These are phyloP conservation scores for Ridgeia piscesae DNA, from an alignment of 1,140 invertebrate genomes.

Conservation along the genomic window DNA sequence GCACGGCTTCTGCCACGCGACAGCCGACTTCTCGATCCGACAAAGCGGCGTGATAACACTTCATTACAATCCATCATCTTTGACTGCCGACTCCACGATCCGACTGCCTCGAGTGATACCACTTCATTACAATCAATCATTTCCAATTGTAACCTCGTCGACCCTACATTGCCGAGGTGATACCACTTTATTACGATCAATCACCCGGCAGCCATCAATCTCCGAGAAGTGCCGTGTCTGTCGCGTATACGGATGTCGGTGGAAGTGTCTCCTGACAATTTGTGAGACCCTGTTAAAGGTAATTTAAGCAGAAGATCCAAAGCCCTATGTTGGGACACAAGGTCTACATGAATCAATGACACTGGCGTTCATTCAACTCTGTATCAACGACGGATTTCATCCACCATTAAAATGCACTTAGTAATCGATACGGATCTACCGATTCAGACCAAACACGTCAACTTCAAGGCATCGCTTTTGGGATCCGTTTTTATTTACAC, in stretches of 20 bases:
- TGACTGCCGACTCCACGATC: neutral
- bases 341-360: neutral
- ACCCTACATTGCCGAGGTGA: neutral
- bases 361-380: neutral
- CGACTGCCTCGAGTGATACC: neutral
- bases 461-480: neutral
- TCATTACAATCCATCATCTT: slow-evolving; percentile 1
- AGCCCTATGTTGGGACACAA: neutral
- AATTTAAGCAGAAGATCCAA: neutral
- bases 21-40: neutral
- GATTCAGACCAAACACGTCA: neutral
- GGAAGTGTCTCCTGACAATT: neutral
- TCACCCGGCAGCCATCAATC: neutral
- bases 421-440: neutral
- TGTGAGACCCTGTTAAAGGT: neutral
- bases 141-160: neutral
- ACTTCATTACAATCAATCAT: slow-evolving; percentile 1
- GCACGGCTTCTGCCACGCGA: neutral
- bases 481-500: neutral
- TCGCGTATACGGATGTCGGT: neutral
- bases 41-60: neutral
- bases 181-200: neutral
- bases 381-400: neutral
- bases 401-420: neutral
- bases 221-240: neutral